Conservation (phyloP, 2,797 vertebrate species). For the Diceros bicornis region DNA sequence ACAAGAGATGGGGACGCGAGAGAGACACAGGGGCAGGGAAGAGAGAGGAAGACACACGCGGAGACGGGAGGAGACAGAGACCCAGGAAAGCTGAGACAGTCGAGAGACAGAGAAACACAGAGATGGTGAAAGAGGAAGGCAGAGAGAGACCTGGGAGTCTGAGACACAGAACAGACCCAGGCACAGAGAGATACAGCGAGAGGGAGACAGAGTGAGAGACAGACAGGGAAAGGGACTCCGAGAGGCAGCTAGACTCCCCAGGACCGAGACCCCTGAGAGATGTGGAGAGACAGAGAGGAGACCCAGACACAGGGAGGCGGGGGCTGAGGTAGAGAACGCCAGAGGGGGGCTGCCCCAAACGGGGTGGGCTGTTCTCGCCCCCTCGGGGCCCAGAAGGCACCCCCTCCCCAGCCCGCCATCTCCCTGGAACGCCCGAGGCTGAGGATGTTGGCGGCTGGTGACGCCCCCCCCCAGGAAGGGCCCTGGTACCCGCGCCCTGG, state of each 20-base stretch:
- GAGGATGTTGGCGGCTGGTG: not conserved
- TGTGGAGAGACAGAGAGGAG: not conserved
- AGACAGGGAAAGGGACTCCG: not conserved
- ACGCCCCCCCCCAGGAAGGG: not conserved
- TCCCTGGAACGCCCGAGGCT: not conserved
- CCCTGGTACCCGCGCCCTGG: not conserved
- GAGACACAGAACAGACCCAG: not conserved
- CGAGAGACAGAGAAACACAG: not conserved
- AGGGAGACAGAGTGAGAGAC: not conserved
- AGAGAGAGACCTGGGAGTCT: not conserved
- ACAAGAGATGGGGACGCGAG: not conserved
- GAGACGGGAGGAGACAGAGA: not conserved
- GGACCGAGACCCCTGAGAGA: not conserved
- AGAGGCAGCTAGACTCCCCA: not conserved
- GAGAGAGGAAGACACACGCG: not conserved
- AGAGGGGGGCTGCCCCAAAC: not conserved
- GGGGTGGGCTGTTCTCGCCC: not conserved
- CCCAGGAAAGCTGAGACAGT: not conserved
- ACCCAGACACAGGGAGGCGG: conserved; percentile 56
- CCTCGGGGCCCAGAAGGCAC: not conserved
- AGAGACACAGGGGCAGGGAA: not conserved
- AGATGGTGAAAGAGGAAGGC: conserved; percentile 56
- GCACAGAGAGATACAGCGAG: not conserved
- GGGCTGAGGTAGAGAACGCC: not conserved
- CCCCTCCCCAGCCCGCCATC: not conserved